phyloP scores from a whole-genome alignment of 2,113 vertebrate species.

The Pycnonotus jocosus region DNA sequence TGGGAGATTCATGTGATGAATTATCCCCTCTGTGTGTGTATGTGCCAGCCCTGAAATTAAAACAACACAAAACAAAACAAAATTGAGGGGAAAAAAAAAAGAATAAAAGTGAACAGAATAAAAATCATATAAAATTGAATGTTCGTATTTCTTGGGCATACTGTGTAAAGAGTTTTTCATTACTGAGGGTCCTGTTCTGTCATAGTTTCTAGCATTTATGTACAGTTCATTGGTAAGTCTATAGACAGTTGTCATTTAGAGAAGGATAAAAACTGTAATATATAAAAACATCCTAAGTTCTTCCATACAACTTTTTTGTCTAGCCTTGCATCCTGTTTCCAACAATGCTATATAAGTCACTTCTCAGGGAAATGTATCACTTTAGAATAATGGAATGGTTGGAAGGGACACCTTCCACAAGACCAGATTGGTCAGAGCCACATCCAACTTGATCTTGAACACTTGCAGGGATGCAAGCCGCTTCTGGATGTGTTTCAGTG shows the following conservation, averaged over 20 bases:
- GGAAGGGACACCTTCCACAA: neutral
- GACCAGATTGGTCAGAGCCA: neutral
- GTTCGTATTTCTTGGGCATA: neutral
- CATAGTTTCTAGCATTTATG: neutral
- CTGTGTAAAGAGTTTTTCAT: neutral
- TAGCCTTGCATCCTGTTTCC: neutral
- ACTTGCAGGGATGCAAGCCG: neutral
- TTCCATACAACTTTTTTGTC: neutral
- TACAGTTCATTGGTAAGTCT: neutral
- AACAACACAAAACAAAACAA: accelerated
- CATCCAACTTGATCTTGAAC: neutral
- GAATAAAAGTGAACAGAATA: neutral
- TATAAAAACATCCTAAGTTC: neutral
- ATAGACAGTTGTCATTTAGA: neutral
- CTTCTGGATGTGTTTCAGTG: neutral
- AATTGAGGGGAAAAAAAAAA: neutral
- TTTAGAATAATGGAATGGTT: neutral
- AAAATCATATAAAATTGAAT: neutral
- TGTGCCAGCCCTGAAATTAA: neutral
- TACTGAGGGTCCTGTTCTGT: neutral
- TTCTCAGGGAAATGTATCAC: neutral
- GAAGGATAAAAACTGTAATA: neutral
- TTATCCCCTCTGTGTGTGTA: neutral
- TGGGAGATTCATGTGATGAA: neutral
- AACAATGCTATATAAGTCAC: neutral